phyloP scores from a whole-genome alignment of 2,797 vertebrate genomes.

The Lates japonicus region DNA sequence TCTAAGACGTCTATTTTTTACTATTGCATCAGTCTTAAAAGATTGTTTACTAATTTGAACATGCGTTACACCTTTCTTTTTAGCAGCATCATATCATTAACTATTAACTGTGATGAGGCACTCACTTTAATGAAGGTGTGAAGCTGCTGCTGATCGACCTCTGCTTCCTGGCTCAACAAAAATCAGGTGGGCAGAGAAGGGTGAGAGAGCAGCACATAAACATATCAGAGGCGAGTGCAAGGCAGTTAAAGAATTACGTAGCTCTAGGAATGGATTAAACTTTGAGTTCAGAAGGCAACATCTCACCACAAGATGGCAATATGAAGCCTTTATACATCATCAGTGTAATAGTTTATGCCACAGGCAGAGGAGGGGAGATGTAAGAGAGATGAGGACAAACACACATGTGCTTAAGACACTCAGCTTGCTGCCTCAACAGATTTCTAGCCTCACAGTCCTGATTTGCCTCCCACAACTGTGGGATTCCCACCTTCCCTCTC shows the following conservation, averaged over 20 bases:
- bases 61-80: neutral
- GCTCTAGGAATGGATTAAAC: neutral
- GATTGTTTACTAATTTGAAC: neutral
- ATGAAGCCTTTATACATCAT: conserved; percentile 5
- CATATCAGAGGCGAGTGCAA: neutral
- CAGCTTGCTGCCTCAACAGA: conserved; percentile 61
- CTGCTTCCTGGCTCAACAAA: conserved; percentile 97
- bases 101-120: conserved; percentile 43
- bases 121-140: conserved; percentile 98
- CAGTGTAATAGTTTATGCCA: neutral
- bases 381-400: conserved; percentile 24
- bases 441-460: conserved; percentile 35
- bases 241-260: neutral
- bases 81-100: neutral
- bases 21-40: neutral
- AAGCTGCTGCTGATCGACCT: conserved; percentile 95
- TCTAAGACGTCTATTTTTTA: neutral
- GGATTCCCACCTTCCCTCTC: conserved; percentile 13
- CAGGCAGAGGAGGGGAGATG: conserved; percentile 25
- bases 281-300: too few relatives aligned
- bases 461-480: too few relatives aligned
- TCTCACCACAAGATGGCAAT: conserved; percentile 68
- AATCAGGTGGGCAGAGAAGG: conserved; percentile 86
- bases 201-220: conserved; percentile 19
- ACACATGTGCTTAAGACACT: conserved; percentile 27